phyloP scores from a whole-genome alignment of 1,140 invertebrate species.

The Diachasma alloeum region DNA sequence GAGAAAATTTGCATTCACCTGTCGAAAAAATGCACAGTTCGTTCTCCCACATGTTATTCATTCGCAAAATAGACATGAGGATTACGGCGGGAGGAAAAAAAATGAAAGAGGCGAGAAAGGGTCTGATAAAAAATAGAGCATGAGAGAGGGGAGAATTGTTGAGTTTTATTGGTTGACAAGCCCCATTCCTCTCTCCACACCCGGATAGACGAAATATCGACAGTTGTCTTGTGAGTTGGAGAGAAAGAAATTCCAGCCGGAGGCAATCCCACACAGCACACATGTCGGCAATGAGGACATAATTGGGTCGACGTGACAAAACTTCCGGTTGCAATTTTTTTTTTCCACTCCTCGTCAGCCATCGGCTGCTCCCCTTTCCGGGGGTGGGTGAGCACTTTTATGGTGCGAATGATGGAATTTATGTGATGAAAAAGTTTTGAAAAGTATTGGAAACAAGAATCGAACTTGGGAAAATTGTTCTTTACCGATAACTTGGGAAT shows the following conservation, averaged over 20 bases:
- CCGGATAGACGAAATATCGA: neutral
- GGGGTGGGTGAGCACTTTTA: neutral
- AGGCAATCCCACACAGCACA: neutral
- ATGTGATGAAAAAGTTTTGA: too few relatives aligned
- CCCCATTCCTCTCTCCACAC: neutral
- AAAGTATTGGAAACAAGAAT: too few relatives aligned
- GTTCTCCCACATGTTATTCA: neutral
- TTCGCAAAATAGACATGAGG: neutral
- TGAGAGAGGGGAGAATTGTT: neutral
- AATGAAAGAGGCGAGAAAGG: neutral
- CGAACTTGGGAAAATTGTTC: too few relatives aligned
- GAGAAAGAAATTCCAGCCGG: neutral
- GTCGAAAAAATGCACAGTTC: neutral
- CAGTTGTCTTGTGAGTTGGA: neutral
- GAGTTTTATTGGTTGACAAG: neutral
- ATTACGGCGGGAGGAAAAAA: neutral
- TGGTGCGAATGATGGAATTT: too few relatives aligned
- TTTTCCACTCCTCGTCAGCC: neutral
- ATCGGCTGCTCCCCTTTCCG: too few relatives aligned
- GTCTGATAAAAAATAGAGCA: neutral
- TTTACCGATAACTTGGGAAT: too few relatives aligned
- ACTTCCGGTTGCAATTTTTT: neutral
- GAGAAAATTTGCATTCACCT: neutral
- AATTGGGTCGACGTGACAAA: conserved; percentile 14
- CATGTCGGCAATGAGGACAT: neutral